Conservation (phyloP, 1,140 invertebrate species). For the Bombus picipes region DNA sequence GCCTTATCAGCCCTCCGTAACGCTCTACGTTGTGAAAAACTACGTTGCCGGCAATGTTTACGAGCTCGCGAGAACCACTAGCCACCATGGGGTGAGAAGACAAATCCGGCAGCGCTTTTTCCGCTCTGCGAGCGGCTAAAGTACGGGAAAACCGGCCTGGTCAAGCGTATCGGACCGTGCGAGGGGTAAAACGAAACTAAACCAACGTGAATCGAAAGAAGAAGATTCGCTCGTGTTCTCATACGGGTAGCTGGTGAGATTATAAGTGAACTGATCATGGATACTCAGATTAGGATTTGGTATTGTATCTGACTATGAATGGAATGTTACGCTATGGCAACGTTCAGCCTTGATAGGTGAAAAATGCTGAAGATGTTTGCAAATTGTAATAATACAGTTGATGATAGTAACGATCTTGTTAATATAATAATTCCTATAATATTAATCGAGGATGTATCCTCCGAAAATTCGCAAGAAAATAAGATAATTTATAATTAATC, state of each 20-base stretch:
- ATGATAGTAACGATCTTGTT: no score
- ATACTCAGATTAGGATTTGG: no score
- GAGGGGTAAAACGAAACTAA: slow-evolving; percentile 9
- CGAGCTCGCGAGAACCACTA: background rate
- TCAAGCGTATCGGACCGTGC: background rate
- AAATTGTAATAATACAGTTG: no score
- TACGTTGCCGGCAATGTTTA: slow-evolving; percentile 1
- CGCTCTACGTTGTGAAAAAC: background rate
- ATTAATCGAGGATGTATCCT: background rate
- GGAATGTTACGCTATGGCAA: no score
- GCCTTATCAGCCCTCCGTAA: background rate
- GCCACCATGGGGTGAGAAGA: slow-evolving; percentile 2
- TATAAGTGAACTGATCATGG: background rate
- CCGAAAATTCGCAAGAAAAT: background rate
- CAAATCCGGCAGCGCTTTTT: slow-evolving; percentile 22
- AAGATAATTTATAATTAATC: background rate
- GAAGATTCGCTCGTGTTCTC: background rate
- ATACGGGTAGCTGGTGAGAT: background rate
- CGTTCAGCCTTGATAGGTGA: no score
- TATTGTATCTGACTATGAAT: no score
- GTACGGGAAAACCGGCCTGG: background rate
- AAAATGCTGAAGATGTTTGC: no score
- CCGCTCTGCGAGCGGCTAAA: background rate
- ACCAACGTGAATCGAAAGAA: background rate
- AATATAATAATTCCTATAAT: no score